These are phyloP conservation scores for Microctenopoma steveboyesi DNA, from an alignment of 2,797 vertebrate species.

Conservation along the genomic window DNA sequence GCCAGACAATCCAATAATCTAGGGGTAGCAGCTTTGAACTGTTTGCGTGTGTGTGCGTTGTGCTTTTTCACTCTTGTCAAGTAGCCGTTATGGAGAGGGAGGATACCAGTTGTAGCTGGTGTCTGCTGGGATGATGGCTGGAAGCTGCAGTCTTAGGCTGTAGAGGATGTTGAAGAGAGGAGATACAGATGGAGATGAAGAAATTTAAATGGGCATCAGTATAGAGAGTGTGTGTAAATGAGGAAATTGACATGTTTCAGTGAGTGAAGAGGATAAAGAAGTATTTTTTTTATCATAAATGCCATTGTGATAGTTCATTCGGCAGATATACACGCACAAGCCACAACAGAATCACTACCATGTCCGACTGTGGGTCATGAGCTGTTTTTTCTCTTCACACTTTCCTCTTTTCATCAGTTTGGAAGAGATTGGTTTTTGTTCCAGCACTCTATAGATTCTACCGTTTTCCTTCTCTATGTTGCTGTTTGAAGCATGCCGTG, in stretches of 20 bases:
- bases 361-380: no score
- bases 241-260: conserved; percentile 15
- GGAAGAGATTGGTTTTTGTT: no score
- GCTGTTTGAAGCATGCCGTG: no score
- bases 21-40: not conserved
- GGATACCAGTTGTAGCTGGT: conserved; percentile 47
- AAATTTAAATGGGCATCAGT: conserved; percentile 15
- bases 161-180: conserved; percentile 6
- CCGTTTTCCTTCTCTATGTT: no score
- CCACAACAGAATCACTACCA: no score
- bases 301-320: no score
- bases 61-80: conserved; percentile 36
- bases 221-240: not conserved
- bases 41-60: conserved; percentile 13
- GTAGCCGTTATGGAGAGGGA: conserved; percentile 31
- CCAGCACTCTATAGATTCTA: no score
- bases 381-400: no score
- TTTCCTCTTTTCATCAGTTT: no score
- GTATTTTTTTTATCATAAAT: conserved; percentile 3
- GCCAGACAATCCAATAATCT: no score
- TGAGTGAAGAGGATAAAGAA: not conserved
- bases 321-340: no score
- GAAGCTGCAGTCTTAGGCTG: conserved; percentile 22
- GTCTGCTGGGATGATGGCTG: conserved; percentile 52
- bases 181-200: conserved; percentile 4